A percentile compares a stretch with the other conserved stretches of the same genome.
phyloP scores from a whole-genome alignment of 1,140 invertebrate species.

The Cataglyphis hispanica region DNA sequence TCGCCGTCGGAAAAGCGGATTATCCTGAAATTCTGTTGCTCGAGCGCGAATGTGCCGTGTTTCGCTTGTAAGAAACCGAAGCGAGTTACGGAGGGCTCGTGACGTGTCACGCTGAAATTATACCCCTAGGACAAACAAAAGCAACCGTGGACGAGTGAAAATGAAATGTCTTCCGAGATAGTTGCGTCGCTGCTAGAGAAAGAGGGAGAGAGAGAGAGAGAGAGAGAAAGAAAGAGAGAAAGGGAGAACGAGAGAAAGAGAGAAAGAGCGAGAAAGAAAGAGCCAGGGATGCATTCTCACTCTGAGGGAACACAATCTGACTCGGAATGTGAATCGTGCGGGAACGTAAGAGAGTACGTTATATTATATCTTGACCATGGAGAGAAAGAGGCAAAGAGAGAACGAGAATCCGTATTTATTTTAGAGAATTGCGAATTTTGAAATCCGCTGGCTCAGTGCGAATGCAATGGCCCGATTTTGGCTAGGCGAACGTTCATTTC shows the following conservation, averaged over 20 bases:
- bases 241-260: not conserved
- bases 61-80: conserved; percentile 33
- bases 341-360: conserved; percentile 48
- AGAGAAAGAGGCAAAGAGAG: conserved; percentile 9
- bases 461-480: conserved; percentile 62
- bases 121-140: conserved; percentile 44
- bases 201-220: conserved; percentile 10
- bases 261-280: conserved; percentile 9
- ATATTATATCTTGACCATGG: not conserved
- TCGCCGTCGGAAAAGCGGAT: not conserved
- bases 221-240: not conserved
- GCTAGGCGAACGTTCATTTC: conserved; percentile 68
- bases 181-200: conserved; percentile 72
- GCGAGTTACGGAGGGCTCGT: conserved; percentile 12
- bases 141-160: conserved; percentile 67
- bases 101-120: conserved; percentile 47
- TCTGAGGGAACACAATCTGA: conserved; percentile 69
- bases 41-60: conserved; percentile 15
- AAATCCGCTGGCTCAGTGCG: conserved; percentile 68
- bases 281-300: conserved; percentile 71
- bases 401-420: conserved; percentile 69
- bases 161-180: conserved; percentile 84
- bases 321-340: conserved; percentile 72
- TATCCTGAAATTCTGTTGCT: conserved; percentile 28
- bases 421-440: conserved; percentile 67